A percentile compares a stretch with the other conserved stretches of the same genome.
phyloP scores from a whole-genome alignment of 2,113 vertebrate genomes.

The Myiozetetes cayanensis region DNA sequence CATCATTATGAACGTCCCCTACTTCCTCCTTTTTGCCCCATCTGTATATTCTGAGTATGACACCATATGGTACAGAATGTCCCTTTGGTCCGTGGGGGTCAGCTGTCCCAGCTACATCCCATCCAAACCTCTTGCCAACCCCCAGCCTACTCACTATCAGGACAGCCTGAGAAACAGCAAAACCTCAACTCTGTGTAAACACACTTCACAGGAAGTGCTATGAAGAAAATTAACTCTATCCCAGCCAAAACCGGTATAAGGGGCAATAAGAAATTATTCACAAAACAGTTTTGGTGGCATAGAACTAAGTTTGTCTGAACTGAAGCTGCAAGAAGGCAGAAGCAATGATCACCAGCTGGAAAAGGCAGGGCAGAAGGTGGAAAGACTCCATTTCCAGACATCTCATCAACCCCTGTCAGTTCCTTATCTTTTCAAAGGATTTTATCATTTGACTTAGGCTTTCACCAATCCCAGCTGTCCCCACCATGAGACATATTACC shows the following conservation, averaged over 20 bases:
- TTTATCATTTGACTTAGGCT: background rate
- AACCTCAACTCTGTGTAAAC: background rate
- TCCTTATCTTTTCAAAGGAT: background rate
- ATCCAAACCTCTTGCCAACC: background rate
- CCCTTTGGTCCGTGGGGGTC: background rate
- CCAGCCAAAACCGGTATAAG: background rate
- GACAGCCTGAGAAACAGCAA: background rate
- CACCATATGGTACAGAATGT: background rate
- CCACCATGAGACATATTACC: too few relatives aligned
- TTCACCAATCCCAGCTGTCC: background rate
- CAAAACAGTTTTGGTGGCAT: background rate
- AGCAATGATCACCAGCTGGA: background rate
- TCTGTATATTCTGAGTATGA: background rate
- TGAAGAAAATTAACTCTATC: background rate
- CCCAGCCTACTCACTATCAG: too few relatives aligned
- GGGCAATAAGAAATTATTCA: background rate
- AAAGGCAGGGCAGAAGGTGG: background rate
- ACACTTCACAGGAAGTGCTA: background rate
- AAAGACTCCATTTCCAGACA: background rate
- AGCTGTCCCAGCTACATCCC: background rate
- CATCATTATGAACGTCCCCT: fast-evolving
- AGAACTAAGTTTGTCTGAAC: background rate
- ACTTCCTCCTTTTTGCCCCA: background rate
- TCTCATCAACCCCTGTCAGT: background rate
- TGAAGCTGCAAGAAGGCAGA: background rate